Conservation (phyloP, 2,888 invertebrate species). For the Brenthis hecate region DNA sequence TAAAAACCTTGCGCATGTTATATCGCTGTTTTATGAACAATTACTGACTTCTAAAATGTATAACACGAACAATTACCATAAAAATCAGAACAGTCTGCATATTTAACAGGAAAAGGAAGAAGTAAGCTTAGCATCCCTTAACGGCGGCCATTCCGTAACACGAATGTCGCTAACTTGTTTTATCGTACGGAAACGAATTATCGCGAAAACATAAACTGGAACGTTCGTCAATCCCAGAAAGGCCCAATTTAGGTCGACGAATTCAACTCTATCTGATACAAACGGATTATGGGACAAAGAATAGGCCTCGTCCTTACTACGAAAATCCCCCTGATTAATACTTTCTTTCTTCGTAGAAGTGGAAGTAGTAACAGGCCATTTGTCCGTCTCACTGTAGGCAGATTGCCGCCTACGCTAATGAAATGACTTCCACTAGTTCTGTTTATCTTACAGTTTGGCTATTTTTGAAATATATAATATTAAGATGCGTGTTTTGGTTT, state of each 20-base stretch:
- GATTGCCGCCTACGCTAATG: conserved; percentile 18
- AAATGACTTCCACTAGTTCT: conserved; percentile 15
- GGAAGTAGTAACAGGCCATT: conserved; percentile 26
- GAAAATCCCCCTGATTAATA: conserved; percentile 61
- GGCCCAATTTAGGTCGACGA: conserved; percentile 49
- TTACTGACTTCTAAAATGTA: not conserved
- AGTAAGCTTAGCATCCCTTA: conserved; percentile 18
- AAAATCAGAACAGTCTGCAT: conserved; percentile 13
- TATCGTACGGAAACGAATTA: conserved; percentile 38
- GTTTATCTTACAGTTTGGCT: not conserved
- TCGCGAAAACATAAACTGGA: conserved; percentile 41
- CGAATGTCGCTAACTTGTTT: conserved; percentile 38
- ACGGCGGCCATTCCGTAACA: conserved; percentile 22
- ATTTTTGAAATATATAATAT: not conserved
- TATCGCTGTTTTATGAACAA: not conserved
- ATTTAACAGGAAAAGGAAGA: conserved; percentile 9
- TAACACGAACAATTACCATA: not conserved
- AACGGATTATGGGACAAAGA: conserved; percentile 65
- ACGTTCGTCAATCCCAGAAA: conserved; percentile 36
- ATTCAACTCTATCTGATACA: conserved; percentile 72
- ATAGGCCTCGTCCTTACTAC: conserved; percentile 54
- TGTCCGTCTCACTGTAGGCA: conserved; percentile 21
- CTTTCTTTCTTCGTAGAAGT: conserved; percentile 49
- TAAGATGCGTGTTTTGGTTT: not conserved
- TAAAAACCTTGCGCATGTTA: not conserved